Percentiles rank a stretch among this genome's conserved stretches.
phyloP scores from a whole-genome alignment of 2,888 invertebrate species.

The Meganola albula region DNA sequence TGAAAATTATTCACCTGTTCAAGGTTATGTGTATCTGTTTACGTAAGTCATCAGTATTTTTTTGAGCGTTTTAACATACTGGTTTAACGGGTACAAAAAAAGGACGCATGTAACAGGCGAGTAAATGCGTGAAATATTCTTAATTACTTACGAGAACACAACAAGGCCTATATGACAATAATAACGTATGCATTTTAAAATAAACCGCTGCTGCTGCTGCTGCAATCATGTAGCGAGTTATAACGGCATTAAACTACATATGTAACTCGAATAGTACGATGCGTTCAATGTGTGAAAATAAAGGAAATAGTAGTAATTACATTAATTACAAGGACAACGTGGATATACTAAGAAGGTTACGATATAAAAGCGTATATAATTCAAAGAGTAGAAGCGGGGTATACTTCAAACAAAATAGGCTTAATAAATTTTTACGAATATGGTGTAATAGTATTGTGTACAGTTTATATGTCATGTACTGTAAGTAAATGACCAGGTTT shows the following conservation, averaged over 20 bases:
- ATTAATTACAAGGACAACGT: too few species aligned
- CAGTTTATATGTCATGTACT: constrained; percentile 34
- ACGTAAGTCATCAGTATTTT: constrained; percentile 39
- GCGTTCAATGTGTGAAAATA: constrained; percentile 18
- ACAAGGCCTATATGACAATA: constrained; percentile 18
- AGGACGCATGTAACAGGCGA: constrained; percentile 21
- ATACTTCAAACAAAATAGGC: too few species aligned
- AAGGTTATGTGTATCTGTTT: constrained; percentile 46
- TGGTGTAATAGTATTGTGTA: constrained; percentile 18
- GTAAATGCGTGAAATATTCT: constrained; percentile 29
- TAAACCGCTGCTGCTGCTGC: constrained; percentile 19
- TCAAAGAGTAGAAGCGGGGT: too few species aligned
- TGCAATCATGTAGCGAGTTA: constrained; percentile 31
- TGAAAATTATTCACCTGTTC: constrained; percentile 45
- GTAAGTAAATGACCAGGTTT: constrained; percentile 31
- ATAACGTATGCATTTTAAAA: too few species aligned
- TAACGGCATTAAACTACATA: constrained; percentile 34
- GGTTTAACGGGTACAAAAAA: constrained; percentile 32
- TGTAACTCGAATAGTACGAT: too few species aligned
- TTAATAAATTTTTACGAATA: constrained; percentile 19
- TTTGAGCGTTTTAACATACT: constrained; percentile 42
- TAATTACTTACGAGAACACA: constrained; percentile 25
- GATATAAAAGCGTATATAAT: too few species aligned
- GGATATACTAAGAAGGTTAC: too few species aligned
- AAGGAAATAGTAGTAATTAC: constrained; percentile 13